Conservation (phyloP, 2,888 invertebrate species). For the Eupithecia exiguata region DNA sequence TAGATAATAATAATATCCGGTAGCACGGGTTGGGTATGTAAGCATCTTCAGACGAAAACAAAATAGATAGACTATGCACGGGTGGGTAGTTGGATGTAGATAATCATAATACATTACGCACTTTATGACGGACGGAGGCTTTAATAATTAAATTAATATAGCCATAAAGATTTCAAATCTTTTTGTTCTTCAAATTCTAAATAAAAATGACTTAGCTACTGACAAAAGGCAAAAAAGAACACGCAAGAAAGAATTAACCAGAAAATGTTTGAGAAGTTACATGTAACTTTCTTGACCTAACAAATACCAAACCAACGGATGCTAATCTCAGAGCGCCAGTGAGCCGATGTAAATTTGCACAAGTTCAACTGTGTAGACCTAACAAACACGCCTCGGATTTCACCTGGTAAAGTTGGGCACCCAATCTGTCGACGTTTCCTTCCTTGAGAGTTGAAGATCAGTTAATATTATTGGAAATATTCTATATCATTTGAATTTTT, state of each 20-base stretch:
- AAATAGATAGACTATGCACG: not conserved
- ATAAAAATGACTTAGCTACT: not conserved
- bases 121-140: not conserved
- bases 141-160: not conserved
- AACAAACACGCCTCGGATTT: constrained; percentile 63
- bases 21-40: constrained; percentile 10
- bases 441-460: constrained; percentile 32
- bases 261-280: constrained; percentile 15
- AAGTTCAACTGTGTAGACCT: constrained; percentile 63
- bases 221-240: not conserved
- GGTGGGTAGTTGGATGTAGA: not conserved
- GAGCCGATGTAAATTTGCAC: constrained; percentile 64
- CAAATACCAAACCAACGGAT: constrained; percentile 57
- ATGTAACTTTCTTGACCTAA: constrained; percentile 56
- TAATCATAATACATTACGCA: too few relatives aligned
- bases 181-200: not conserved
- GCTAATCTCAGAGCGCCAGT: constrained; percentile 64
- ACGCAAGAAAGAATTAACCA: not conserved
- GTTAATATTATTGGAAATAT: constrained; percentile 20
- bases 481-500: not conserved
- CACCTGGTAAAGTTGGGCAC: constrained; percentile 63
- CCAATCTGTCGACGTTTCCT: constrained; percentile 54
- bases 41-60: not conserved
- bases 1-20: constrained; percentile 40
- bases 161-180: not conserved